Evolutionary conservation across 2,888 invertebrate genomes (phyloP).

Genomic region (Hydraecia micacea): DNA sequence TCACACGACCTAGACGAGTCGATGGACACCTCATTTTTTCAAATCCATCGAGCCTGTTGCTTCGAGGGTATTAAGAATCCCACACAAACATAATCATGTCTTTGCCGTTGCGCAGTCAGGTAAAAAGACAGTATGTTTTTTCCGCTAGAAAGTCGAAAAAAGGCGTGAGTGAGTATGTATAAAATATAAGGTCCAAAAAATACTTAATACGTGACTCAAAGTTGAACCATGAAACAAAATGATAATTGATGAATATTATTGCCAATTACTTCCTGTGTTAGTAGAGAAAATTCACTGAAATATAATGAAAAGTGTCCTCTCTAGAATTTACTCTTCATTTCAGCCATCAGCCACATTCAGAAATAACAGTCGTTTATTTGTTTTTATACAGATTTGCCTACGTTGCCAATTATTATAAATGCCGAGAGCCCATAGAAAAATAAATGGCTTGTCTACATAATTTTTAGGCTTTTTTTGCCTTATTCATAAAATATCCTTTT

Average conservation of each 20-base stretch:
- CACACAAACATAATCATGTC: neutral
- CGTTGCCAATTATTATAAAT: conserved; percentile 35
- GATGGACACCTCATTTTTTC: neutral
- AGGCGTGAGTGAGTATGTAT: neutral
- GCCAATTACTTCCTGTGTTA: neutral
- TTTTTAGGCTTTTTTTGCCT: neutral
- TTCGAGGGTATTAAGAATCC: neutral
- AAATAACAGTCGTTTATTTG: conserved; percentile 26
- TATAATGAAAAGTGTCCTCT: neutral
- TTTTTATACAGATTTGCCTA: conserved; percentile 17
- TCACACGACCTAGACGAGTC: neutral
- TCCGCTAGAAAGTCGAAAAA: neutral
- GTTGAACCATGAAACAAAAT: neutral
- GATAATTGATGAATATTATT: neutral
- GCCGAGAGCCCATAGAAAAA: neutral
- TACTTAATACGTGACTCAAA: neutral
- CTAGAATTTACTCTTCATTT: neutral
- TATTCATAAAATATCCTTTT: conserved; percentile 18
- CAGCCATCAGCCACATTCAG: neutral
- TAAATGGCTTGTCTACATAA: conserved; percentile 27
- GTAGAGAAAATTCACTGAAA: neutral
- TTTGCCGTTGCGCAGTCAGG: too few relatives aligned
- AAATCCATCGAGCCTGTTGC: neutral
- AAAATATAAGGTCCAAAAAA: neutral
- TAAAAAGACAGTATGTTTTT: neutral